phyloP scores from a whole-genome alignment of 2,113 vertebrate species.

The Varanus komodoensis region DNA sequence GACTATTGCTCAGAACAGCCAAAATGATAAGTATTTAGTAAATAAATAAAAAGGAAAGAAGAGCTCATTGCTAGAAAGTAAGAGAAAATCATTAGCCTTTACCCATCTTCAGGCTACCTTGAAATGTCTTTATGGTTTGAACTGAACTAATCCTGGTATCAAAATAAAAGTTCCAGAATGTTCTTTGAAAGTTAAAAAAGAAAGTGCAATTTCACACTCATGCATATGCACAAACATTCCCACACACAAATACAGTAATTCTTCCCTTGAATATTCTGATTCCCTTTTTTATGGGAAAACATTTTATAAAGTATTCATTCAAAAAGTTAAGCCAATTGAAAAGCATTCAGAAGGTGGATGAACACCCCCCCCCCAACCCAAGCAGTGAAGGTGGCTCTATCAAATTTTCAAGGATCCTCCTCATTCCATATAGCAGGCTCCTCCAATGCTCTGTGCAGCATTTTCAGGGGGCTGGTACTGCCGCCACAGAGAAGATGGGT shows the following conservation, averaged over 20 bases:
- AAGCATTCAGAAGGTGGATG: too few relatives aligned
- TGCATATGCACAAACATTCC: neutral
- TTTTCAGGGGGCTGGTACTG: too few relatives aligned
- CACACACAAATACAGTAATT: neutral
- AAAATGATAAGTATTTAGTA: slow-evolving; percentile 77
- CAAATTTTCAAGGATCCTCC: too few relatives aligned
- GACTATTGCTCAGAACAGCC: slow-evolving; percentile 68
- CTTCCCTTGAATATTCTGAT: neutral
- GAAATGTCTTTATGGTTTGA: slow-evolving; percentile 54
- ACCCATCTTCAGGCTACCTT: slow-evolving; percentile 45
- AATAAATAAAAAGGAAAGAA: slow-evolving; percentile 61
- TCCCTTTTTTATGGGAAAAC: neutral
- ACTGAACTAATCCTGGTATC: slow-evolving; percentile 28
- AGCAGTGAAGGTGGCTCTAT: too few relatives aligned
- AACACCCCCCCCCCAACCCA: too few relatives aligned
- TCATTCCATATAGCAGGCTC: too few relatives aligned
- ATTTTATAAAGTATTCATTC: neutral
- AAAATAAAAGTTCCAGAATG: slow-evolving; percentile 37
- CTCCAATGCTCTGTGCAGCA: too few relatives aligned
- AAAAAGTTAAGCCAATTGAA: neutral
- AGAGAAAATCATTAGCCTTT: slow-evolving; percentile 44
- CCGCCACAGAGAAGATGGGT: too few relatives aligned
- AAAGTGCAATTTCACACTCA: neutral
- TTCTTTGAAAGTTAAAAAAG: slow-evolving; percentile 48
- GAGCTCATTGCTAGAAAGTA: slow-evolving; percentile 48